Conservation (phyloP, 2,888 invertebrate species). For the Pilophorus perplexus region DNA sequence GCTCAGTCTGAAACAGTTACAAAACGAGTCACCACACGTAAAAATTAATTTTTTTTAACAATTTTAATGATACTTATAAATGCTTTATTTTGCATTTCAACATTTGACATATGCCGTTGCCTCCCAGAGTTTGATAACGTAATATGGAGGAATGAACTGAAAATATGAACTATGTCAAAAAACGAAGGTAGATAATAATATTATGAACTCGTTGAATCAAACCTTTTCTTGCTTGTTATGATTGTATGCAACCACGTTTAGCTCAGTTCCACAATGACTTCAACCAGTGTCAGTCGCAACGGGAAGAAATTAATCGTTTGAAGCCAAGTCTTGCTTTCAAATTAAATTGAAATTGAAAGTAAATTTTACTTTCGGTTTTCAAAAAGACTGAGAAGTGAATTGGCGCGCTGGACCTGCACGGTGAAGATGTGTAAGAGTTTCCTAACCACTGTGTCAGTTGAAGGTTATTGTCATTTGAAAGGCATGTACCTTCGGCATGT, state of each 20-base stretch:
- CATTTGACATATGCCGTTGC: too few species aligned
- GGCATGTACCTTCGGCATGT: too few species aligned
- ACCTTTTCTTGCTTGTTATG: not conserved
- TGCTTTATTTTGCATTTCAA: too few species aligned
- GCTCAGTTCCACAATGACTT: not conserved
- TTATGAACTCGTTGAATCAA: too few species aligned
- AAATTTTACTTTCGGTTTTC: not conserved
- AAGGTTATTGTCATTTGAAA: too few species aligned
- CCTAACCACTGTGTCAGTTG: not conserved
- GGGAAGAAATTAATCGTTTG: not conserved
- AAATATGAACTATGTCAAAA: too few species aligned
- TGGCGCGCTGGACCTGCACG: not conserved
- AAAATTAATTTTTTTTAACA: not conserved
- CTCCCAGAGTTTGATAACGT: too few species aligned
- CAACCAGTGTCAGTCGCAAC: not conserved
- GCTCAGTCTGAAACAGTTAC: conserved; percentile 68
- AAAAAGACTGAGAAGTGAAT: not conserved
- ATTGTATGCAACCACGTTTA: not conserved
- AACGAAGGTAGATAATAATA: too few species aligned
- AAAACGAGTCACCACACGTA: too few species aligned
- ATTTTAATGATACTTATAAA: not conserved
- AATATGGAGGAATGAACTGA: too few species aligned
- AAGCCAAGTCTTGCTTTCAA: too few species aligned
- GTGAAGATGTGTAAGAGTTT: not conserved
- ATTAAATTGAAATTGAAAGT: too few species aligned